Evolutionary conservation across 2,888 invertebrate species (phyloP).

Genomic region (Macaria notata): DNA sequence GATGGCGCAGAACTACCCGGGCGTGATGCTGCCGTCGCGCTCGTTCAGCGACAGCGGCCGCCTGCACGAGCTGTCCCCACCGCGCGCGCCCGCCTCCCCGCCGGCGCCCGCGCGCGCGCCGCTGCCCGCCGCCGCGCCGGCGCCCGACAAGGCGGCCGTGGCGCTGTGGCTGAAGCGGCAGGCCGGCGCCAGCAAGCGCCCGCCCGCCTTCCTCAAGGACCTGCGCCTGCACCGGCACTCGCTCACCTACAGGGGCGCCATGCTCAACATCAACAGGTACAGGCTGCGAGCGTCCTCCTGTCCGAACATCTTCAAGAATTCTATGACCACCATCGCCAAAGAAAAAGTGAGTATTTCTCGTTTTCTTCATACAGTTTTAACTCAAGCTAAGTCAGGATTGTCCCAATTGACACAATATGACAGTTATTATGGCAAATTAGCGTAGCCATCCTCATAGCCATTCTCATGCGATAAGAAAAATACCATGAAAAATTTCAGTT

Average conservation of each 20-base stretch:
- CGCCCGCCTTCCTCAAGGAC: slow-evolving; percentile 88
- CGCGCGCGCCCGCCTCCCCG: slow-evolving; percentile 59
- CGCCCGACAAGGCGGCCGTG: slow-evolving; percentile 71
- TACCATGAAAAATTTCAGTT: no score
- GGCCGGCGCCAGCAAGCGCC: slow-evolving; percentile 70
- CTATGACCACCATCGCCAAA: slow-evolving; percentile 92
- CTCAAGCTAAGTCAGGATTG: no score
- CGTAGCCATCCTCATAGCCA: no score
- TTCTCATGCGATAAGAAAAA: no score
- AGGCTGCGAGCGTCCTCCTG: slow-evolving; percentile 92
- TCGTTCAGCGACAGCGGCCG: slow-evolving; percentile 86
- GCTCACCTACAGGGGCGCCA: slow-evolving; percentile 92
- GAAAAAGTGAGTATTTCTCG: slow-evolving; percentile 80
- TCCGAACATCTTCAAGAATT: slow-evolving; percentile 94
- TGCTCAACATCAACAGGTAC: slow-evolving; percentile 92
- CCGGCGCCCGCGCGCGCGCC: slow-evolving; percentile 49
- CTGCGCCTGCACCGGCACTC: slow-evolving; percentile 89
- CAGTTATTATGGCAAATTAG: no score
- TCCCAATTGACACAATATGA: no score
- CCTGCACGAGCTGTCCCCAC: slow-evolving; percentile 67
- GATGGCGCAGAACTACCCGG: slow-evolving; percentile 88
- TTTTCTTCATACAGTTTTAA: not conserved
- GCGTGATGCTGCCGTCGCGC: slow-evolving; percentile 86
- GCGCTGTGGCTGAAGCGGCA: slow-evolving; percentile 82
- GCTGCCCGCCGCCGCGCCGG: slow-evolving; percentile 49